These are phyloP conservation scores for Drosophila infuscata DNA, from an alignment of 2,888 invertebrate genomes.

Conservation along the genomic window DNA sequence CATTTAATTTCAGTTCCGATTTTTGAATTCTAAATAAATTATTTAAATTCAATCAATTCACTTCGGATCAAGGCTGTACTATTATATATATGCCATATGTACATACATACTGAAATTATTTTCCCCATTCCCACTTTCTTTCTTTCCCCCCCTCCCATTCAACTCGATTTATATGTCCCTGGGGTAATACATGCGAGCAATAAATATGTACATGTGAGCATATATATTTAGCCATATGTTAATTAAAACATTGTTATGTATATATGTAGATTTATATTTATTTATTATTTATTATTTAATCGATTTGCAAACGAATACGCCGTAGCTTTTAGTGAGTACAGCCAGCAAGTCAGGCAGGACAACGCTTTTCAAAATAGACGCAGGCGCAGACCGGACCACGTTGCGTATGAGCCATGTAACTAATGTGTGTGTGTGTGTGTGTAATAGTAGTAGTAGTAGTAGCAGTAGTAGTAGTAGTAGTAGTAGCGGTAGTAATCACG, in stretches of 20 bases:
- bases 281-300: neutral
- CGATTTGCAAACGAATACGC: conserved; percentile 9
- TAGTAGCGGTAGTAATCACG: conserved; percentile 43
- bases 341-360: conserved; percentile 42
- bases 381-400: conserved; percentile 61
- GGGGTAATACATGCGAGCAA: neutral
- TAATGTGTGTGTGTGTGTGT: conserved; percentile 1
- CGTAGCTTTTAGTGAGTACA: neutral
- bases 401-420: conserved; percentile 55
- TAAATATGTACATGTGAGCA: neutral
- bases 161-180: neutral
- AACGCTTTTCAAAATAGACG: conserved; percentile 69
- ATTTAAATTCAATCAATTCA: neutral
- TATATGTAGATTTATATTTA: neutral
- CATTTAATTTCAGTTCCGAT: neutral
- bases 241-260: neutral
- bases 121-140: neutral
- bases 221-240: neutral
- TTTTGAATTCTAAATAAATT: neutral
- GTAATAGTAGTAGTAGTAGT: neutral
- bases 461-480: neutral
- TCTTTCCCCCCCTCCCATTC: neutral
- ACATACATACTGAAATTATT: neutral
- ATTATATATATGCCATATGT: neutral
- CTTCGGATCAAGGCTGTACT: neutral